Base-by-base conservation (phyloP, 2,113 vertebrate genomes). In the Spilogale gracilis region DNA sequence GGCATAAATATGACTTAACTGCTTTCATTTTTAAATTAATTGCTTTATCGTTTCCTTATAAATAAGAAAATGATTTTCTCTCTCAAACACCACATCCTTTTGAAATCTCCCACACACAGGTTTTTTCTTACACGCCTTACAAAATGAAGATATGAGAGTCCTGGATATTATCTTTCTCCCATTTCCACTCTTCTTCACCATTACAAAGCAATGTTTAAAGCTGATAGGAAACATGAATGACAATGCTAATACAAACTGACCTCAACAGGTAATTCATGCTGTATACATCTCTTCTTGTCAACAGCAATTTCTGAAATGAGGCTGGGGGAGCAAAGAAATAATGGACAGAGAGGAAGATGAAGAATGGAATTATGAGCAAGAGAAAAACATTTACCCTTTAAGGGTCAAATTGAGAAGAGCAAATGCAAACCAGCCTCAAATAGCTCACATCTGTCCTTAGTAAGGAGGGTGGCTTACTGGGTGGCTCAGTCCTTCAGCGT, bases 391-490 rank as follows among this genome's bases (percentile, higher is more conserved):
- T 94, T 52, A 89, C 32, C 12, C 14, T 50, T 91, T 54, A 54
- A 45, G 71, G 74, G 16, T 92, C 91, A 95, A 86, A 92, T n/a
- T 95, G 52, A 89, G 45, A 85, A 67, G 13, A 81, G 21, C 30
- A 89, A 96, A 94, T 84, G 9, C 4, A 83, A n/a, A 76, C 14
- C 45, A 71, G 27, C 45, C 50, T 82, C 67, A 90, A 71, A 80
- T 5, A 54, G 52, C 74, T 85, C 45, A 63, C 58, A 60, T 14
- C 76, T 45, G 14, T 11, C 38, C 52, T 92, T 74, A 91, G 45
- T 67, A 86, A 79, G 52, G 38, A 38, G 38, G 38, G 38, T 38
- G 38, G 38, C 38, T 38, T 38, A 38, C 38, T 38, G 38, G 38
- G 38, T 38, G 38, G 38, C 38, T 38, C 38, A 38, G 38, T 38